phyloP scores from a whole-genome alignment of 1,140 invertebrate species.

The Telenomus remus region DNA sequence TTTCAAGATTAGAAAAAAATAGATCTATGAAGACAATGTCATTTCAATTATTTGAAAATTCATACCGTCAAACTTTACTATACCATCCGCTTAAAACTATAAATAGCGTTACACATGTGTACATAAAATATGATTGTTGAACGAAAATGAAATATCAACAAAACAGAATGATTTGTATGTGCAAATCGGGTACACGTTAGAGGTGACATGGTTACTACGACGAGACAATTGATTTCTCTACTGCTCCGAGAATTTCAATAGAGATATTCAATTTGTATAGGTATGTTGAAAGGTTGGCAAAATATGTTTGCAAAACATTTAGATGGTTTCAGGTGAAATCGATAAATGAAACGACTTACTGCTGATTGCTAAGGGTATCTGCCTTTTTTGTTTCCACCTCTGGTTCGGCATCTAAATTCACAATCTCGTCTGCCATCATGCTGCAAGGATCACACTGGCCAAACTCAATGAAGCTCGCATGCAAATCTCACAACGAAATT shows the following conservation, averaged over 20 bases:
- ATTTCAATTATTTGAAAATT: not conserved
- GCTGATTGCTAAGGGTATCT: not conserved
- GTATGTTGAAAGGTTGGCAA: too few species aligned
- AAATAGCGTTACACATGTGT: not conserved
- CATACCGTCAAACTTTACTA: not conserved
- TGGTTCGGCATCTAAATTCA: conserved; percentile 1
- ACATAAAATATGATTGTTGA: not conserved
- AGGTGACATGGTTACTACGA: too few species aligned
- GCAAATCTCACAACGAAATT: not conserved
- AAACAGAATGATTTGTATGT: too few species aligned
- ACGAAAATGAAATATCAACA: not conserved
- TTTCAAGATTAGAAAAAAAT: not conserved
- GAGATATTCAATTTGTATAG: too few species aligned
- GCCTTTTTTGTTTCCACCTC: not conserved
- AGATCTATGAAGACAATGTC: not conserved
- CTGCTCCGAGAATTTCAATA: too few species aligned
- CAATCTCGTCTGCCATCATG: conserved; percentile 1
- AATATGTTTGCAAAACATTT: too few species aligned
- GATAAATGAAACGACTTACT: not conserved
- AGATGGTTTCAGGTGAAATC: too few species aligned
- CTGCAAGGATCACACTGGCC: not conserved
- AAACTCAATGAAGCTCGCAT: not conserved
- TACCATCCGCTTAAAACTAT: not conserved
- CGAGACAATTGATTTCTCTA: too few species aligned
- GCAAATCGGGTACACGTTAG: too few species aligned